These are phyloP conservation scores for Sminthopsis crassicaudata DNA, from an alignment of 2,113 vertebrate species.

Conservation along the genomic window DNA sequence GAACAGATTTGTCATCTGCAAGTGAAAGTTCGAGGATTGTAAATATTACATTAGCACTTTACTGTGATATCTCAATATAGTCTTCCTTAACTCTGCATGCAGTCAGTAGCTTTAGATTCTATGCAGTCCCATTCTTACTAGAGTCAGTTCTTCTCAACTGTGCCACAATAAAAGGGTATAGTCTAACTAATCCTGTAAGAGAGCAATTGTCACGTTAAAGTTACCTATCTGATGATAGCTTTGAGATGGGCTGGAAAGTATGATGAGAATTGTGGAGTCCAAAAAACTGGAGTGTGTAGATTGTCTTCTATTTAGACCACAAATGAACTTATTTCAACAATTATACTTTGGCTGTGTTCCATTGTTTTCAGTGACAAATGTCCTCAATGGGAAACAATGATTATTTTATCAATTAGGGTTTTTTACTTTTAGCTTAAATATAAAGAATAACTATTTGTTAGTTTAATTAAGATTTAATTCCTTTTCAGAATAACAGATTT, in stretches of 20 bases:
- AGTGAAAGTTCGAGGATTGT: neutral
- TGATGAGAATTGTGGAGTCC: neutral
- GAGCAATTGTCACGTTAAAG: neutral
- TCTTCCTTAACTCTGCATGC: neutral
- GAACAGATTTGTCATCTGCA: too few species aligned
- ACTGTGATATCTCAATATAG: neutral
- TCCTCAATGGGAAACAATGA: neutral
- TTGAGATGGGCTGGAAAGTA: neutral
- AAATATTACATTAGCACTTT: neutral
- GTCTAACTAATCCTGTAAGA: neutral
- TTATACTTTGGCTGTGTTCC: neutral
- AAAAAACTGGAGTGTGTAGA: conserved; percentile 28
- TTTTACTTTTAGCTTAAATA: neutral
- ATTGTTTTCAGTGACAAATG: conserved; percentile 21
- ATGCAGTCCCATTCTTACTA: neutral
- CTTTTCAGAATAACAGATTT: neutral
- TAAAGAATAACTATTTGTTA: conserved; percentile 19
- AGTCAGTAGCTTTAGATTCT: neutral
- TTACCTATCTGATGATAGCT: neutral
- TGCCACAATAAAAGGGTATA: neutral
- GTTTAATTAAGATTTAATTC: conserved; percentile 11
- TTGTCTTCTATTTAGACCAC: conserved; percentile 39
- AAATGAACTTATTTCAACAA: conserved; percentile 14
- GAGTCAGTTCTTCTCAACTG: neutral
- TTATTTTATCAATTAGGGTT: conserved; percentile 31